phyloP scores from a whole-genome alignment of 2,888 invertebrate genomes.

The Arrhopalites spinosus region DNA sequence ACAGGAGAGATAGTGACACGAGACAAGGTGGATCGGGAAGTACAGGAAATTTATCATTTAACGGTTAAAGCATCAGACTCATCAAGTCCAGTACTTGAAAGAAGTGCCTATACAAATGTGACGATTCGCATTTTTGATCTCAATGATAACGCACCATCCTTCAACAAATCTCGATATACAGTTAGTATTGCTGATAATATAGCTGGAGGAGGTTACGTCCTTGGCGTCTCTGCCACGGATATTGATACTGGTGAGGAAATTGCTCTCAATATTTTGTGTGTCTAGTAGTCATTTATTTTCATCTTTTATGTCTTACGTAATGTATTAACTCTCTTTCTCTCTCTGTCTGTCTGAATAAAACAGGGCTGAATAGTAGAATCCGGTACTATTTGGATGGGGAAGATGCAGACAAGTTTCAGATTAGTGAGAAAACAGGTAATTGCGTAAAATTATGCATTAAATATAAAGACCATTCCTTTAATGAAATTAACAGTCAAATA shows the following conservation, averaged over 20 bases:
- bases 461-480: too few relatives aligned
- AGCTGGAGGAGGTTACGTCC: slow-evolving; percentile 79
- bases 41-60: slow-evolving; percentile 74
- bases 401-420: slow-evolving; percentile 76
- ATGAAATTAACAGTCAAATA: too few relatives aligned
- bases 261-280: too few relatives aligned
- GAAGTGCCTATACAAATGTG: slow-evolving; percentile 78
- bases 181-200: slow-evolving; percentile 86
- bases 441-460: too few relatives aligned
- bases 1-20: slow-evolving; percentile 80
- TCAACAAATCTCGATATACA: slow-evolving; percentile 74
- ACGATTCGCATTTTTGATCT: slow-evolving; percentile 77
- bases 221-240: slow-evolving; percentile 83
- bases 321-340: too few relatives aligned
- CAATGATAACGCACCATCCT: slow-evolving; percentile 86
- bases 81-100: slow-evolving; percentile 81
- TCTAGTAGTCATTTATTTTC: too few relatives aligned
- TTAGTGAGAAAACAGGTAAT: slow-evolving; percentile 77
- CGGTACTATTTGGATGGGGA: slow-evolving; percentile 83
- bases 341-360: too few relatives aligned
- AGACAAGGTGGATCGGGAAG: slow-evolving; percentile 77
- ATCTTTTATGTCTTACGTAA: too few relatives aligned
- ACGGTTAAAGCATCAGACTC: slow-evolving; percentile 87
- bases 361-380: slow-evolving; percentile 83
- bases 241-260: slow-evolving; percentile 72